phyloP scores from a whole-genome alignment of 2,797 vertebrate genomes.

The Selene dorsalis region DNA sequence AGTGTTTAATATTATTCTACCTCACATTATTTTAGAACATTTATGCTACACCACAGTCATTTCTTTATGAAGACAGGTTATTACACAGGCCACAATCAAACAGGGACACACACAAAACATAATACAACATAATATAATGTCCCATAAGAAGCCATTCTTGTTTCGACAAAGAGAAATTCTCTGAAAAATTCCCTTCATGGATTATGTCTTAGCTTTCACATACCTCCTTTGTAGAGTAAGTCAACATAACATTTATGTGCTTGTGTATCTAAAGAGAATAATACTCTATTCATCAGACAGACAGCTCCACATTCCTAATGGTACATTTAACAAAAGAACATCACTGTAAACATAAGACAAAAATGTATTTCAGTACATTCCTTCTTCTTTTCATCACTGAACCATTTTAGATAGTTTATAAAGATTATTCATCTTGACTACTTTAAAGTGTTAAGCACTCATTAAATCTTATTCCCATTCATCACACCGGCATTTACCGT shows the following conservation, averaged over 20 bases:
- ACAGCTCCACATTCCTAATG: background rate
- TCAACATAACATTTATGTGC: background rate
- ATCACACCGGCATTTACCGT: conserved; percentile 35
- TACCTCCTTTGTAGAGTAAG: background rate
- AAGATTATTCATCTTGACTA: conserved; percentile 31
- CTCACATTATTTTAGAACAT: too few species aligned
- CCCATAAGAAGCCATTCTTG: background rate
- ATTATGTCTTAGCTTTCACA: background rate
- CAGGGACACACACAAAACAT: too few species aligned
- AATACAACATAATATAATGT: background rate
- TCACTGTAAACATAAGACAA: background rate
- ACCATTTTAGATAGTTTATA: background rate
- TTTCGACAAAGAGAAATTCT: background rate
- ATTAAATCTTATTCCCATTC: conserved; percentile 48
- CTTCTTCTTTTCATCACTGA: conserved; percentile 17
- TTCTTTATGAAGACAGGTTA: background rate
- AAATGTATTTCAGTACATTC: too few species aligned
- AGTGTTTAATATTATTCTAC: too few species aligned
- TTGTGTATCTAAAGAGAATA: conserved; percentile 6
- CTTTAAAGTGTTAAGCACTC: conserved; percentile 27
- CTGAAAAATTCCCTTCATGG: background rate
- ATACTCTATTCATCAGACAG: background rate
- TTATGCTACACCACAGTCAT: background rate
- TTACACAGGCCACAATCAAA: too few species aligned
- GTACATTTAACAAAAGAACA: background rate